Evolutionary conservation across 2,888 invertebrate species (phyloP), one percentile per base, ranked within the genome.

Genomic region (Drosophila hamatofila): DNA sequence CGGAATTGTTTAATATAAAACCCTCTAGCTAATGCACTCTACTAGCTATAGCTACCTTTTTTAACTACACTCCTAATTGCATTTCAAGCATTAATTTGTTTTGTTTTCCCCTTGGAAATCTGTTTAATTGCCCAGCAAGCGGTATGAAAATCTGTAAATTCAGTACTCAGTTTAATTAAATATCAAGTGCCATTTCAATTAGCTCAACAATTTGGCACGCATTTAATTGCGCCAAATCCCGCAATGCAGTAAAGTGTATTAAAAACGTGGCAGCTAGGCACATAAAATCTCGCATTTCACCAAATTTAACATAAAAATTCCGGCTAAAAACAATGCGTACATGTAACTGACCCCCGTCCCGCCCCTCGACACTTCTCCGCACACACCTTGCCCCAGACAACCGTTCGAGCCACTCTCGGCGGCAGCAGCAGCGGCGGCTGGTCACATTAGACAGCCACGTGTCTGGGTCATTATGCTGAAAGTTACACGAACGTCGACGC

Each of bases 371-470:
- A 33, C 41, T 55, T 46, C 64, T 21, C 9, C 2, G 3, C 25
- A 16, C 41, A 33, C 63, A 56, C 30, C 23, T 42, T 49, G 59
- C 60, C 63, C 46, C 64, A 18, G 14, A 3, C 6, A 18, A 16
- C 16, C 33, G 12, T 4, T 33, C 33, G 12, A 33, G 33, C 33
- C 12, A 63, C 69, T 59, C 75, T 75, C 21, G 71, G 16, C 33
- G 16, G 3, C 42, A 30, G 11, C 42, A 30, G 11, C 42, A 18
- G 42, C 21, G 56, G 69, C 71, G 60, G 49, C 70, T 80, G 77
- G 87, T 75, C 89, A 89, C 88, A 88, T 90, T 87, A 89, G 87
- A 76, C 88, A 82, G 92, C 77, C 91, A 92, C 91, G 91, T 92
- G 91, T 81, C 91, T 78, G 83, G 90, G 89, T 83, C 89, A 88